These are phyloP conservation scores for Mythimna lalbum DNA, from an alignment of 2,888 invertebrate genomes.

Conservation along the genomic window DNA sequence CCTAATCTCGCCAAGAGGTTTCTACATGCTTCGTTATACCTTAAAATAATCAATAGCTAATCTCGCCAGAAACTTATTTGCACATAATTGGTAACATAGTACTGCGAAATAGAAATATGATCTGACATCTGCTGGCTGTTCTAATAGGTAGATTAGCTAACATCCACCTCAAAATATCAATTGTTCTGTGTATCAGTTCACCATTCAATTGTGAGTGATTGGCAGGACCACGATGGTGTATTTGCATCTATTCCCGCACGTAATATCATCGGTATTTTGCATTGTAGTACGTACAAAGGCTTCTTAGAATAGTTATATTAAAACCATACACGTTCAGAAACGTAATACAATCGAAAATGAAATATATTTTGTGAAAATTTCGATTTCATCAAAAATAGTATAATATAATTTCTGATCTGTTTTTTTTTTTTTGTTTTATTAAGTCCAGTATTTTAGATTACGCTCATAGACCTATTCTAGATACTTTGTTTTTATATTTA, in stretches of 20 bases:
- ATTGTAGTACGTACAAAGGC: neutral
- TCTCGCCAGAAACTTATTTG: neutral
- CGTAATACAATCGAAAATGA: neutral
- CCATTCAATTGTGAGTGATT: slow-evolving; percentile 33
- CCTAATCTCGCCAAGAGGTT: no score
- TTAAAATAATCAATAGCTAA: neutral
- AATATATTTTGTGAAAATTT: neutral
- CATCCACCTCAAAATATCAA: slow-evolving; percentile 31
- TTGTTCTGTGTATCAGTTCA: slow-evolving; percentile 11
- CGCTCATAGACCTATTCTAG: neutral
- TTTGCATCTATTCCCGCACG: neutral
- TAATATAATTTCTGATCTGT: neutral
- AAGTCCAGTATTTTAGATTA: neutral
- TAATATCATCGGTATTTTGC: neutral
- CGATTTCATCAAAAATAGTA: neutral
- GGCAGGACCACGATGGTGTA: neutral
- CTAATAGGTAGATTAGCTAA: slow-evolving; percentile 7
- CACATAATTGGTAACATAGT: neutral
- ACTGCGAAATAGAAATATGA: neutral
- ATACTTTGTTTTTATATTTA: neutral
- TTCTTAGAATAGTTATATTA: neutral
- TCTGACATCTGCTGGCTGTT: neutral
- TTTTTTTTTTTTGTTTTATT: neutral
- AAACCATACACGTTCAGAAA: neutral
- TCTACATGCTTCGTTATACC: no score